A percentile compares a stretch with the other conserved stretches of the same genome.
phyloP scores from a whole-genome alignment of 1,140 invertebrate genomes.

The Berghia stephanieae region DNA sequence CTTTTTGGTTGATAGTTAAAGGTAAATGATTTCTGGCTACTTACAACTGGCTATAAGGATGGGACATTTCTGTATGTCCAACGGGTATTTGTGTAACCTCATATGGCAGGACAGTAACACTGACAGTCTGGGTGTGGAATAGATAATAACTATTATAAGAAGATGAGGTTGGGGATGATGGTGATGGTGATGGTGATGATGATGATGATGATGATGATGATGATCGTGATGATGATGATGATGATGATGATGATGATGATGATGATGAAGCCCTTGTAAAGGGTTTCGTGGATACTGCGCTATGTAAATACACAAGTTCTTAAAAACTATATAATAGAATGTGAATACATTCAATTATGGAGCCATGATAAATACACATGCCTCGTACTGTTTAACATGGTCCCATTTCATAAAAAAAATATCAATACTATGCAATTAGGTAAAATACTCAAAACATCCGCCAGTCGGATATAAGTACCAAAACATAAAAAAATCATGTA shows the following conservation, averaged over 20 bases:
- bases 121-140: conserved; percentile 50
- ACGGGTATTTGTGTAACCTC: conserved; percentile 94
- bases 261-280: conserved; percentile 16
- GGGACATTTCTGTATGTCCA: conserved; percentile 92
- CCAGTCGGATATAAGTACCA: too few species aligned
- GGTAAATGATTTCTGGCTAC: conserved; percentile 33
- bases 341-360: too few species aligned
- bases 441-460: too few species aligned
- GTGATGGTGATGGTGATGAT: not conserved
- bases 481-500: not conserved
- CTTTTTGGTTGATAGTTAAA: too few species aligned
- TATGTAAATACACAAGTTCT: too few species aligned
- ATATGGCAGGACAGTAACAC: conserved; percentile 80
- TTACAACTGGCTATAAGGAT: conserved; percentile 88
- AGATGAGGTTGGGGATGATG: too few species aligned
- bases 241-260: conserved; percentile 15
- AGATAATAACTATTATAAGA: too few species aligned
- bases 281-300: too few species aligned
- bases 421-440: not conserved
- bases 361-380: too few species aligned
- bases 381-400: too few species aligned
- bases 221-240: not conserved
- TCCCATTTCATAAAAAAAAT: not conserved
- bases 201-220: conserved; percentile 13
- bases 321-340: too few species aligned